Evolutionary conservation across 2,797 vertebrate species (phyloP).

Genomic region (Platyrinchus mystaceus): DNA sequence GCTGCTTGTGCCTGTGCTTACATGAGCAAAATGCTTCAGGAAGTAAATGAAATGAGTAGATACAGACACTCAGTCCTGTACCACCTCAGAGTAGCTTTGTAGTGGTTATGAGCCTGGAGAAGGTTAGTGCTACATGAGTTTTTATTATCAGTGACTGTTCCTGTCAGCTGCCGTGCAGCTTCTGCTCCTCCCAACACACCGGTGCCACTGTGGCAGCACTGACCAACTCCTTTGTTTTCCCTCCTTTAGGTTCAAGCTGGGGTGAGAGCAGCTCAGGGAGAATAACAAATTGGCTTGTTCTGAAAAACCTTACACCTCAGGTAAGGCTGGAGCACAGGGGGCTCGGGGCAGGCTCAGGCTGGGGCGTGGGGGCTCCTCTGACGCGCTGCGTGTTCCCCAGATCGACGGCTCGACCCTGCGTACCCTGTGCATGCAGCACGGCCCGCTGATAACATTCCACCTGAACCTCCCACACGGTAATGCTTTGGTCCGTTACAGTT

Average conservation of each 20-base stretch:
- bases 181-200: fast-evolving
- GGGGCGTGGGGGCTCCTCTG: not conserved
- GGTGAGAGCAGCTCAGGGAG: conserved; percentile 98
- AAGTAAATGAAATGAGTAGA: not conserved
- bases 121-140: fast-evolving
- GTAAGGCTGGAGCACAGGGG: conserved; percentile 63
- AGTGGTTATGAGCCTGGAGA: not conserved
- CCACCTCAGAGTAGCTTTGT: not conserved
- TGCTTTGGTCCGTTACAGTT: conserved; percentile 90
- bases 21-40: not conserved
- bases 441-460: conserved; percentile 91
- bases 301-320: conserved; percentile 99
- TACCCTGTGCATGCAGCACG: conserved; percentile 93
- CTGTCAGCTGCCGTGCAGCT: not conserved
- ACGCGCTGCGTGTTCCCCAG: conserved; percentile 26
- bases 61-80: not conserved
- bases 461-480: conserved; percentile 90
- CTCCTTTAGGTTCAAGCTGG: conserved; percentile 89
- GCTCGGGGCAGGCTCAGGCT: not conserved
- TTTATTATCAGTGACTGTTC: not conserved
- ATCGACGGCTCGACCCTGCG: conserved; percentile 90
- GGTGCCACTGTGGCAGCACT: not conserved
- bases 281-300: conserved; percentile 97
- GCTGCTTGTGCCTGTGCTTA: not conserved
- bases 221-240: not conserved